Evolutionary conservation across 1,140 invertebrate species (phyloP).

Genomic region (Sarcophaga bullata): DNA sequence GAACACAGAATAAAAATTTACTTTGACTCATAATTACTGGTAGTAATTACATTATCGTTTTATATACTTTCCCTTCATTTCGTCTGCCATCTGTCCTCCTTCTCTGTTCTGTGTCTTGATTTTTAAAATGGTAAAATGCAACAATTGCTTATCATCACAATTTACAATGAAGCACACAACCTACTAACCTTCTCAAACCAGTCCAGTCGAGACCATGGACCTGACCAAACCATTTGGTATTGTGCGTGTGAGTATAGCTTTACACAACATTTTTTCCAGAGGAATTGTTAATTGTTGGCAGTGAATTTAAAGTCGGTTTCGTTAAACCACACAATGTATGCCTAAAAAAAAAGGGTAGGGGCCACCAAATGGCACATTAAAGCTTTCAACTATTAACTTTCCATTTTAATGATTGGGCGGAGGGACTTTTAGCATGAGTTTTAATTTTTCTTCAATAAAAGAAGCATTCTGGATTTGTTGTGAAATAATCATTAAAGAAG

Average conservation of each 20-base stretch:
- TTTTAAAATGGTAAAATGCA: not conserved
- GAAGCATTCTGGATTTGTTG: not conserved
- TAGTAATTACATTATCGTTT: conserved; percentile 4
- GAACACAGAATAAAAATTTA: not conserved
- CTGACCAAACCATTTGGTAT: not conserved
- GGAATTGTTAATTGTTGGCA: not conserved
- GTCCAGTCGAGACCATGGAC: not conserved
- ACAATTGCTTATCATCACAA: conserved; percentile 13
- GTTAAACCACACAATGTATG: not conserved
- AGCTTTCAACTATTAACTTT: not conserved
- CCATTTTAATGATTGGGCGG: not conserved
- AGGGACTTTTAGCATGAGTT: not conserved
- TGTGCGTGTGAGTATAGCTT: not conserved
- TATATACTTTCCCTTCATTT: not conserved
- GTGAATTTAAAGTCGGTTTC: not conserved
- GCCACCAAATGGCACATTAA: not conserved
- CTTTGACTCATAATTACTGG: conserved; percentile 26
- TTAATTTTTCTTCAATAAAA: not conserved
- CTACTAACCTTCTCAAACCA: not conserved
- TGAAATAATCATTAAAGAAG: not conserved
- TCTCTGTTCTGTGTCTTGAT: not conserved
- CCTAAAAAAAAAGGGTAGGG: not conserved
- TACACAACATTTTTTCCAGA: not conserved
- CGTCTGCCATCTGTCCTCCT: not conserved
- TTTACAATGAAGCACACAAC: not conserved